Percentiles rank a stretch among this genome's conserved stretches.
phyloP scores from a whole-genome alignment of 2,113 vertebrate genomes.

The Rhodinocichla rosea region DNA sequence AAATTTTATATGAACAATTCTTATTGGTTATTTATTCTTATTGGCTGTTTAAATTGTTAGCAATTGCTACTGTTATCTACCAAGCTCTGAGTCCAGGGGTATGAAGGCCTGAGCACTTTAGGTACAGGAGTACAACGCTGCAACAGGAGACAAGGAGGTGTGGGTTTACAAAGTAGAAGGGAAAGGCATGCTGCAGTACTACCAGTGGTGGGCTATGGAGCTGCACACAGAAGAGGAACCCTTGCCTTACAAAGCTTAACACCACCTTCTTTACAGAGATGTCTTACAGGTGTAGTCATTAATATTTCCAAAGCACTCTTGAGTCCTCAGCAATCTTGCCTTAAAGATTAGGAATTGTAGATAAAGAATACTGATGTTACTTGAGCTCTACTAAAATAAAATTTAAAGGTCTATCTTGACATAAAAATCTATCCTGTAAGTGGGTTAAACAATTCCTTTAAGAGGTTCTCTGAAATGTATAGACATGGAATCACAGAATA shows the following conservation, averaged over 20 bases:
- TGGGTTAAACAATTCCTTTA: background rate
- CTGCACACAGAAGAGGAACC: background rate
- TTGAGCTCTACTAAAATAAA: background rate
- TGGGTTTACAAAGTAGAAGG: background rate
- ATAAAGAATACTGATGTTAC: background rate
- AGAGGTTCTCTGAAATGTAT: background rate
- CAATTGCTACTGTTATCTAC: background rate
- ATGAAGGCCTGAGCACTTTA: background rate
- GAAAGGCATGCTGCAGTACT: background rate
- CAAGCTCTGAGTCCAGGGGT: background rate
- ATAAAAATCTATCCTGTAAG: background rate
- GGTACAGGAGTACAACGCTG: fast-evolving
- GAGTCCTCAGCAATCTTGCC: background rate
- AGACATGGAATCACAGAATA: background rate
- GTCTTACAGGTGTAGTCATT: background rate
- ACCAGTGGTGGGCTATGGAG: background rate
- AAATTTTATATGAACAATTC: background rate
- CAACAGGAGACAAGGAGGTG: background rate
- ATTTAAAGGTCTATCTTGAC: background rate
- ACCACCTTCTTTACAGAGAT: background rate
- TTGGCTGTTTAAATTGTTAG: background rate
- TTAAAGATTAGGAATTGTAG: background rate
- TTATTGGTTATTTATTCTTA: background rate
- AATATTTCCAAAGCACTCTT: background rate
- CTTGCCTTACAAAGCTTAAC: background rate